Conservation (phyloP, 2,888 invertebrate species). For the Galerucella nymphaeae region DNA sequence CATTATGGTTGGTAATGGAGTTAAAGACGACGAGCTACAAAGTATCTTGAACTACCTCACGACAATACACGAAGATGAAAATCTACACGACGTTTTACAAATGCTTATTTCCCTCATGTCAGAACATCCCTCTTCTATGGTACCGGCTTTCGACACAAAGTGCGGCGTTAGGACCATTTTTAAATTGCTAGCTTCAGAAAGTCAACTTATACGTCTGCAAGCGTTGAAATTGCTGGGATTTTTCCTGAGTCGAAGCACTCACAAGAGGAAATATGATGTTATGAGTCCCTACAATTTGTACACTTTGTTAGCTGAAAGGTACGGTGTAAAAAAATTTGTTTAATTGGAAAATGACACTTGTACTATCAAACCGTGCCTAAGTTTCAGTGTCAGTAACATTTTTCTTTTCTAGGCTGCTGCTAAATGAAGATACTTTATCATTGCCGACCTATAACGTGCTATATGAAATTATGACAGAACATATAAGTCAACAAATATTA, state of each 20-base stretch:
- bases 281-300: slow-evolving; percentile 99
- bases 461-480: slow-evolving; percentile 98
- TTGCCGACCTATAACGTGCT: slow-evolving; percentile 98
- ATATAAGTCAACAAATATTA: slow-evolving; percentile 93
- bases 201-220: slow-evolving; percentile 94
- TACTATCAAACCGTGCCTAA: too few relatives aligned
- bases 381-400: neutral
- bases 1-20: slow-evolving; percentile 96
- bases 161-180: slow-evolving; percentile 96
- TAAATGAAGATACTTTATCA: slow-evolving; percentile 89
- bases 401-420: slow-evolving; percentile 72
- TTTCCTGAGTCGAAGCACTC: slow-evolving; percentile 97
- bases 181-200: slow-evolving; percentile 94
- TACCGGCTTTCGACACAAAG: slow-evolving; percentile 98
- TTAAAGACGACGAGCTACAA: slow-evolving; percentile 98
- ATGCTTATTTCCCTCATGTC: slow-evolving; percentile 97
- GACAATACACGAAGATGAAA: slow-evolving; percentile 99
- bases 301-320: slow-evolving; percentile 87
- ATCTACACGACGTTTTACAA: slow-evolving; percentile 96
- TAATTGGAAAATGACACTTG: too few relatives aligned
- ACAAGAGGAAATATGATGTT: slow-evolving; percentile 98
- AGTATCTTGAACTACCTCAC: slow-evolving; percentile 98
- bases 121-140: slow-evolving; percentile 98
- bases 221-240: slow-evolving; percentile 96
- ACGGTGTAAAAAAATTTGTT: neutral